These are phyloP conservation scores for Acanthopleura granulata DNA, from an alignment of 2,888 invertebrate species.

Conservation along the genomic window DNA sequence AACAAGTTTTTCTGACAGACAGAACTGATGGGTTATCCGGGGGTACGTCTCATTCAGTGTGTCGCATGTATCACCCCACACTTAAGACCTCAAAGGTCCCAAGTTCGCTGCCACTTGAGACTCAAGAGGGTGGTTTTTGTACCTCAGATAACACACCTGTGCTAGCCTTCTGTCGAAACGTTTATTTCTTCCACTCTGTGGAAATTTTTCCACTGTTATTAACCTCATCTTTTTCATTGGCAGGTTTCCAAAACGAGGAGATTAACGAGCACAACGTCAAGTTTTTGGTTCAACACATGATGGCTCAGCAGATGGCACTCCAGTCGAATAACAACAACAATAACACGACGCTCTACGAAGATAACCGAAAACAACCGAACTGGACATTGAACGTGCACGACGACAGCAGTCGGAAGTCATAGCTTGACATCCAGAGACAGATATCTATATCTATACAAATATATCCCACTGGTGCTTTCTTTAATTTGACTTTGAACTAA, in stretches of 20 bases:
- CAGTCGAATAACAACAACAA: neutral
- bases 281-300: conserved; percentile 38
- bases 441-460: neutral
- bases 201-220: neutral
- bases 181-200: too few species aligned
- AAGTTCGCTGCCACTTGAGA: too few species aligned
- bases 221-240: neutral
- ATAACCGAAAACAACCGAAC: neutral
- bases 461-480: neutral
- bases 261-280: conserved; percentile 38
- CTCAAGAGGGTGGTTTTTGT: too few species aligned
- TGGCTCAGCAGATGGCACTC: conserved; percentile 24
- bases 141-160: too few species aligned
- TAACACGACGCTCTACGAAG: neutral
- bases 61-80: too few species aligned
- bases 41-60: too few species aligned
- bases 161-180: too few species aligned
- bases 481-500: neutral
- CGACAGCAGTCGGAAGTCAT: neutral
- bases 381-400: neutral
- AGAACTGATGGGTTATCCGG: too few species aligned
- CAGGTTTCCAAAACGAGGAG: conserved; percentile 34
- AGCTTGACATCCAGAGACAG: neutral
- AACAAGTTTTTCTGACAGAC: too few species aligned
- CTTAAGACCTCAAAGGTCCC: too few species aligned